These are phyloP conservation scores for Hetaerina americana DNA, from an alignment of 1,140 invertebrate genomes.

Conservation along the genomic window DNA sequence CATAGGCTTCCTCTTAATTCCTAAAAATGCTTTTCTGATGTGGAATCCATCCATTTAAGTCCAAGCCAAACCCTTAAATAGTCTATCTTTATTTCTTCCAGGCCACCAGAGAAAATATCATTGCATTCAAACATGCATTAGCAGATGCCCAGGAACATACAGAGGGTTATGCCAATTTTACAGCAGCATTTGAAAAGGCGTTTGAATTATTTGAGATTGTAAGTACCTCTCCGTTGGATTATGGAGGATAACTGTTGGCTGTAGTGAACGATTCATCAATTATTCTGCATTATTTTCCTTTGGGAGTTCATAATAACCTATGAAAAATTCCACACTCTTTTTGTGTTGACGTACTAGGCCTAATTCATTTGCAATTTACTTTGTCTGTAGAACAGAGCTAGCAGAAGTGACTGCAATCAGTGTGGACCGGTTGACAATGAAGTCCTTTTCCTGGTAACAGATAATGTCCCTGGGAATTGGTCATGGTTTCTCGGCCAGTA, in stretches of 20 bases:
- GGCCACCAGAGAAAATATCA: conserved; percentile 83
- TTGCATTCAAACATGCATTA: conserved; percentile 56
- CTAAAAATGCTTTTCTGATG: no score
- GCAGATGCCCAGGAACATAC: conserved; percentile 42
- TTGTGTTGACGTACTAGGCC: no score
- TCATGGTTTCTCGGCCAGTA: conserved; percentile 75
- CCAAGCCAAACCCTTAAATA: neutral
- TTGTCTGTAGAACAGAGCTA: neutral
- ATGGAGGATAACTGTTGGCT: neutral
- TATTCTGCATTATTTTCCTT: no score
- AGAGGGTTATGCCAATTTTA: conserved; percentile 74
- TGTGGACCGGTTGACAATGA: conserved; percentile 35
- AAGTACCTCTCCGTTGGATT: conserved; percentile 23
- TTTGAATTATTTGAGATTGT: conserved; percentile 71
- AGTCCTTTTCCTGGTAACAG: conserved; percentile 97
- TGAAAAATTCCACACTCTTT: no score
- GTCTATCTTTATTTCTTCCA: conserved; percentile 26
- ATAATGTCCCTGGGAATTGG: conserved; percentile 84
- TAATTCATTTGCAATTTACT: no score
- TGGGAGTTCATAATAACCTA: no score
- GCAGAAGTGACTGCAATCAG: conserved; percentile 8
- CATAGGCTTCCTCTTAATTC: no score
- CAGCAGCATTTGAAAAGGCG: conserved; percentile 66
- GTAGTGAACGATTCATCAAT: no score
- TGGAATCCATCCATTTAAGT: no score